Conservation (phyloP, 2,888 invertebrate species). For the Neocrepidodera transversa region DNA sequence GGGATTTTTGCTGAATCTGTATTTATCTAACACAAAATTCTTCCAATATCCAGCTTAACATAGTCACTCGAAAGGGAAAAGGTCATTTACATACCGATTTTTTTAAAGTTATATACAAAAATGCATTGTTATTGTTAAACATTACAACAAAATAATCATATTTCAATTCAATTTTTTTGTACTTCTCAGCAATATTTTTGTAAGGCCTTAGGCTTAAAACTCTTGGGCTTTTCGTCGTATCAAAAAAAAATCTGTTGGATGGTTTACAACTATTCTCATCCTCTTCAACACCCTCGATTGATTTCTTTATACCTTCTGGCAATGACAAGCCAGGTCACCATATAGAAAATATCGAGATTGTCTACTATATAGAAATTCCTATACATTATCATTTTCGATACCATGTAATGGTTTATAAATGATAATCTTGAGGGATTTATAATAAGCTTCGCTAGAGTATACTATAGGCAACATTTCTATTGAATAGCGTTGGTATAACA, state of each 20-base stretch:
- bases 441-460: constrained; percentile 12
- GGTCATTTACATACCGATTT: background rate
- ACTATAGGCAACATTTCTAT: constrained; percentile 15
- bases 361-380: constrained; percentile 5
- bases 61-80: background rate
- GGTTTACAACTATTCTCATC: too few species aligned
- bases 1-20: constrained; percentile 32
- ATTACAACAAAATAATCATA: too few species aligned
- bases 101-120: too few species aligned
- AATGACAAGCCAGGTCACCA: constrained; percentile 3
- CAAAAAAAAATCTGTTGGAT: too few species aligned
- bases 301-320: too few species aligned
- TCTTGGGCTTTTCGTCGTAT: too few species aligned
- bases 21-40: constrained; percentile 31
- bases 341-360: constrained; percentile 2
- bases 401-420: constrained; percentile 11
- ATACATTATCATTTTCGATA: constrained; percentile 3
- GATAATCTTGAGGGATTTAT: constrained; percentile 11
- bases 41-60: constrained; percentile 2
- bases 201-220: too few species aligned
- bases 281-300: too few species aligned
- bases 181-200: too few species aligned
- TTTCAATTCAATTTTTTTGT: too few species aligned
- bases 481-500: constrained; percentile 11
- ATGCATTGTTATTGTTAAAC: too few species aligned